Conservation (phyloP, 1,140 invertebrate species). For the Lordiphosa collinella region DNA sequence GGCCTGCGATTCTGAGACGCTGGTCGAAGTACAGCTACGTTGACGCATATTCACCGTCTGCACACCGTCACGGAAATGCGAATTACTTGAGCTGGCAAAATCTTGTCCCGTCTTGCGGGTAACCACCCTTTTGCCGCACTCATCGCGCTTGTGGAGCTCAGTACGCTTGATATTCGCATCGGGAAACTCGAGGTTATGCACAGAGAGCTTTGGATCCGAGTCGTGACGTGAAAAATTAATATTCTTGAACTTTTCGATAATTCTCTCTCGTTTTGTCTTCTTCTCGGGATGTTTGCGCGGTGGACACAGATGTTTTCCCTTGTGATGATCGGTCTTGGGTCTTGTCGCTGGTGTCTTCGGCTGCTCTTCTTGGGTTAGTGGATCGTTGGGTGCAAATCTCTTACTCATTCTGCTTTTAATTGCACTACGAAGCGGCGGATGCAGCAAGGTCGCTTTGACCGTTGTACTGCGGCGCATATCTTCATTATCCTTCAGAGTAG, state of each 20-base stretch:
- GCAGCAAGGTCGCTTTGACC: too few relatives aligned
- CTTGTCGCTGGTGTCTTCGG: too few relatives aligned
- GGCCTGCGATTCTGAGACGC: too few relatives aligned
- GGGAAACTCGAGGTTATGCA: conserved; percentile 58
- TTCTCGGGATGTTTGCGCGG: conserved; percentile 16
- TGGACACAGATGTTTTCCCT: conserved; percentile 22
- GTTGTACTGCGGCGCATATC: too few relatives aligned
- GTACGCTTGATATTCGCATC: conserved; percentile 50
- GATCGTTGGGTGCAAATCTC: background rate
- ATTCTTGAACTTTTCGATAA: conserved; percentile 52
- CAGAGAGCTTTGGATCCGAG: conserved; percentile 34
- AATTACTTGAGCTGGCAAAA: conserved; percentile 40
- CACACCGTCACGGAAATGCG: conserved; percentile 47
- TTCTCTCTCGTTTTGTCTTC: conserved; percentile 24
- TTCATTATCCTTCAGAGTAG: too few relatives aligned
- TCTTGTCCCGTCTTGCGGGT: conserved; percentile 10
- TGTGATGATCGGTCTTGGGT: background rate
- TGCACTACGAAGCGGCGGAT: background rate
- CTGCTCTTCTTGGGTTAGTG: too few relatives aligned
- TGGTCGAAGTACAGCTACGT: conserved; percentile 14
- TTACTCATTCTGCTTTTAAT: background rate
- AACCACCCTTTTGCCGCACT: conserved; percentile 35
- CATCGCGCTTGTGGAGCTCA: conserved; percentile 40
- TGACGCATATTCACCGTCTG: conserved; percentile 48
- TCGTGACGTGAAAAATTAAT: conserved; percentile 49